Base-by-base conservation (phyloP, 2,113 vertebrate species). In the Prolemur simus region DNA sequence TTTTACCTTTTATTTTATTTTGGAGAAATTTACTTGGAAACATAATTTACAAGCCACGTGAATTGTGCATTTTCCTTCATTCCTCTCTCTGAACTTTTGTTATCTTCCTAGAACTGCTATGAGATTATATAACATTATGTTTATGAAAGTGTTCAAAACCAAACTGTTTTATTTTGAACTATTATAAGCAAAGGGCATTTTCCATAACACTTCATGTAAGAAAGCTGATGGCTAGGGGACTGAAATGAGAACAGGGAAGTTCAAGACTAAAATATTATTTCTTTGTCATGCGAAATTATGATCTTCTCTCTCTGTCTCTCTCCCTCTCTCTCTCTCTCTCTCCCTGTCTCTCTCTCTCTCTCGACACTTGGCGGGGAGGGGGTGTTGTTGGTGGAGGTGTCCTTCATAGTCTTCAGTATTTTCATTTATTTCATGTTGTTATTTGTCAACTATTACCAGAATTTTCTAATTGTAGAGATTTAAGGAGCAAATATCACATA, bases 381-480 rank as follows among this genome's bases (percentile, higher is more conserved):
- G 18, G 29, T 6, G 9, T 12, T 12, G 20, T 39, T 10, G 37
- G 39, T 60, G 10, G 12, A 20, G 14, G 3, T 71, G 9, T 47
- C 10, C 42, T 78, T 9, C 13, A 54, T 73, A 45, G 39, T 89
- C 60, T 87, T 93, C 3, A 42, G 3, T 45, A 45, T 37, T 85
- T 69, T 74, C 58, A 74, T 86, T 96, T 5, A 86, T 49, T 94
- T 77, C 6, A 20, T 90, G 76, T 96, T 81, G 10, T 78, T 85
- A 78, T 63, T 81, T 92, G 21, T 58, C 29, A 39, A 27, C 23
- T 42, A 39, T 68, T 92, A 34, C 10, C 39, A 89, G 20, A 89
- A 97, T 81, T 87, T 69, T 96, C 39, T 92, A 93, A 86, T 37
- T 94, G 6, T 78, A 81, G 45, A 93, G 63, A 83, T 95, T 47